phyloP scores from a whole-genome alignment of 2,113 vertebrate species.

The Lasiurus cinereus region DNA sequence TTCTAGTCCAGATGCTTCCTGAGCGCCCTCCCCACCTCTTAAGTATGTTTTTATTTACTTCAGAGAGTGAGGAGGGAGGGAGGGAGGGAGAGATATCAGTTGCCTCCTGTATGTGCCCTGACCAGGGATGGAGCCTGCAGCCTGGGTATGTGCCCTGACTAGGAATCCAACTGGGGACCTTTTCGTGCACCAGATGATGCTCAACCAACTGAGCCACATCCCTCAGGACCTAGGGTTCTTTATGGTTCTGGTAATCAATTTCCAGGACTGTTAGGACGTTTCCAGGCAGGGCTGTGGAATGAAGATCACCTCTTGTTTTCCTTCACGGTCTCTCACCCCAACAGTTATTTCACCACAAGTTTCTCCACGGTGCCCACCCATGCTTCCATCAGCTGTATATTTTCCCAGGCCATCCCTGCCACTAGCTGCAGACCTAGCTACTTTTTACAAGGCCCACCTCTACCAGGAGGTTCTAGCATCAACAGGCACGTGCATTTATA shows the following conservation, averaged over 20 bases:
- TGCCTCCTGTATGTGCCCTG: too few relatives aligned
- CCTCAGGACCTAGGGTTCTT: not conserved
- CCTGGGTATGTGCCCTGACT: too few relatives aligned
- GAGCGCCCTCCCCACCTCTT: not conserved
- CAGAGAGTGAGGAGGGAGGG: too few relatives aligned
- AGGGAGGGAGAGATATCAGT: not conserved
- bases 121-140: too few relatives aligned
- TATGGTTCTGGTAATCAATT: not conserved
- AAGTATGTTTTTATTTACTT: too few relatives aligned
- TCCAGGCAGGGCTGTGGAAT: not conserved
- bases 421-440: not conserved
- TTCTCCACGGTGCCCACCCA: not conserved
- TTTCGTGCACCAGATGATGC: not conserved
- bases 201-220: not conserved
- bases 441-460: not conserved
- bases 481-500: slow-evolving; percentile 58
- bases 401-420: not conserved
- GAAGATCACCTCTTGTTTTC: not conserved
- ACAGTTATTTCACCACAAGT: not conserved
- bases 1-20: not conserved
- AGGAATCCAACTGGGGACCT: not conserved
- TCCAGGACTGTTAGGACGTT: not conserved
- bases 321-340: not conserved
- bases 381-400: not conserved
- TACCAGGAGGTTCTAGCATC: accelerated